Conservation (phyloP, 2,888 invertebrate species). For the Perizoma affinitatum region DNA sequence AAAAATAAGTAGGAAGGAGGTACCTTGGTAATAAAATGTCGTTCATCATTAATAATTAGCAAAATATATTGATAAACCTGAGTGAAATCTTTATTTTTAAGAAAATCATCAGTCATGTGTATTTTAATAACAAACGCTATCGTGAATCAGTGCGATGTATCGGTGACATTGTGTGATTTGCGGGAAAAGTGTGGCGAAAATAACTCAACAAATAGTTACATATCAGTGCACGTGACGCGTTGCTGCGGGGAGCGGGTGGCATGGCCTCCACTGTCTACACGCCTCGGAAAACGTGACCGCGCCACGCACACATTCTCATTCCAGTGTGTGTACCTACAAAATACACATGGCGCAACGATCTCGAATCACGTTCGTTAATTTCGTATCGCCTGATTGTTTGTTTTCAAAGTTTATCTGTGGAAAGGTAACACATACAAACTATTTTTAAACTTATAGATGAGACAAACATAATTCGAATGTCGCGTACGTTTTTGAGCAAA, state of each 20-base stretch:
- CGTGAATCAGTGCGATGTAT: constrained; percentile 39
- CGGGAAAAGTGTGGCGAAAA: constrained; percentile 69
- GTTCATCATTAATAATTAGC: no score
- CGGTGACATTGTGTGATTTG: constrained; percentile 47
- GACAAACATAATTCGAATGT: no score
- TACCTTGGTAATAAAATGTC: no score
- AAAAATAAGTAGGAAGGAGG: no score
- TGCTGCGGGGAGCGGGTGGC: constrained; percentile 40
- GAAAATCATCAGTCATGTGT: no score
- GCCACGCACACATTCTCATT: constrained; percentile 41
- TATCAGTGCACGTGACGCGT: constrained; percentile 49
- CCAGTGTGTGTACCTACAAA: constrained; percentile 1
- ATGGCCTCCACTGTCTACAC: constrained; percentile 59
- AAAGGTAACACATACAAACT: neutral
- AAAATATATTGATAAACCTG: no score
- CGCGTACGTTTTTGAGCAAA: no score
- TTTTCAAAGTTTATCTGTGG: constrained; percentile 16
- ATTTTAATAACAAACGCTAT: constrained; percentile 4
- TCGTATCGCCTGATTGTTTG: constrained; percentile 53
- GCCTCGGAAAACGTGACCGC: constrained; percentile 77
- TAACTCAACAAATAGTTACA: constrained; percentile 47
- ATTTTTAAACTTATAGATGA: neutral
- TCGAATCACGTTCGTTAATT: constrained; percentile 50
- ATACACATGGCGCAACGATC: neutral
- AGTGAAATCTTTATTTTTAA: no score